Conservation (phyloP, 1,140 invertebrate genomes). For the Heterodera schachtii region DNA sequence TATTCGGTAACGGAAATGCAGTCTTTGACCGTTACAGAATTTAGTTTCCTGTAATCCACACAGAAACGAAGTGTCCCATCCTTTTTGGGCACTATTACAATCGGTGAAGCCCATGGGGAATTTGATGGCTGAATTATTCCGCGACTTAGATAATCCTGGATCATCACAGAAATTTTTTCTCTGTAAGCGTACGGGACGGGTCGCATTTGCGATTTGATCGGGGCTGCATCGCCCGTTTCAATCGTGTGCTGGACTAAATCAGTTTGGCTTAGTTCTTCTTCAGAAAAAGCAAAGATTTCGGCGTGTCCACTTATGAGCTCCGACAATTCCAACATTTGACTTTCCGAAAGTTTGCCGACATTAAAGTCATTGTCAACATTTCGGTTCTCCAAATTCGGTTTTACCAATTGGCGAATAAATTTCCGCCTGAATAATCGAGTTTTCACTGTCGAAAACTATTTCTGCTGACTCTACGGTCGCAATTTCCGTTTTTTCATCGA, state of each 20-base stretch:
- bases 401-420: too few species aligned
- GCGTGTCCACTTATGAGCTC: too few species aligned
- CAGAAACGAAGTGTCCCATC: too few species aligned
- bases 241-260: conserved; percentile 54
- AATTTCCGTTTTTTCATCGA: too few species aligned
- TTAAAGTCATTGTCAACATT: too few species aligned
- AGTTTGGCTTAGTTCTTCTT: conserved; percentile 68
- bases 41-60: conserved; percentile 63
- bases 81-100: too few species aligned
- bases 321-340: too few species aligned
- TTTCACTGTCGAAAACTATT: not conserved
- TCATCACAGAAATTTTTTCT: not conserved
- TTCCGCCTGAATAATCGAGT: not conserved
- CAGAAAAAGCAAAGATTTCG: conserved; percentile 67
- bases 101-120: conserved; percentile 38
- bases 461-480: not conserved
- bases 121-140: conserved; percentile 33
- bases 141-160: conserved; percentile 7
- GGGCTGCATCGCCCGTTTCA: conserved; percentile 52
- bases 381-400: too few species aligned
- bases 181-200: conserved; percentile 4
- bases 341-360: too few species aligned
- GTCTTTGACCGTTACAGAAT: conserved; percentile 67
- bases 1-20: conserved; percentile 68
- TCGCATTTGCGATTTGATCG: conserved; percentile 24